Conservation (phyloP, 2,113 vertebrate species). For the Puntigrus tetrazona region DNA sequence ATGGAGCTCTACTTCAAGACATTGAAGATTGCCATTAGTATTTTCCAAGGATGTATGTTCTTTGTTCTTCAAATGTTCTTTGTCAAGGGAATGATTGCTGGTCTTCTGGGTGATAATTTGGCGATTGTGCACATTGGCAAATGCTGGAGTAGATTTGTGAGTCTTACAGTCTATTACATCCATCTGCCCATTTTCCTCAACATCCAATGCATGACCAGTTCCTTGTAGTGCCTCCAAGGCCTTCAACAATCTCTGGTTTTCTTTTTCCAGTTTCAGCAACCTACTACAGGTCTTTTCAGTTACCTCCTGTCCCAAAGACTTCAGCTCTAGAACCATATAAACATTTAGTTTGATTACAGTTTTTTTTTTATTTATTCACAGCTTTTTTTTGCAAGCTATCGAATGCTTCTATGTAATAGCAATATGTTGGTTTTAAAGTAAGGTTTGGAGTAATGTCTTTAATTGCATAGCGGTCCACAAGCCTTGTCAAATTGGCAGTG, state of each 20-base stretch:
- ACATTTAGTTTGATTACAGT: neutral
- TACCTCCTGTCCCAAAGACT: conserved; percentile 94
- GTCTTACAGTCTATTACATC: conserved; percentile 82
- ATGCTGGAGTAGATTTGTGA: conserved; percentile 88
- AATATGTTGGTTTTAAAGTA: neutral
- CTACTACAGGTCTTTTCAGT: conserved; percentile 93
- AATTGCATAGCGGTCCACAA: neutral
- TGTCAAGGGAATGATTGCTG: conserved; percentile 94
- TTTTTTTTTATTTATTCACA: neutral
- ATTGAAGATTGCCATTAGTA: conserved; percentile 93
- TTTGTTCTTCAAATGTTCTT: conserved; percentile 89
- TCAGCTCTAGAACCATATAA: conserved; percentile 75
- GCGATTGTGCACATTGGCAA: conserved; percentile 89
- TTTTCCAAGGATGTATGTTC: conserved; percentile 96
- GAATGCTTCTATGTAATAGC: neutral
- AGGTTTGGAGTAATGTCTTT: neutral
- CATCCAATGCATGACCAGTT: conserved; percentile 49
- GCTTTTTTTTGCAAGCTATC: neutral
- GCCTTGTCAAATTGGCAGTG: neutral
- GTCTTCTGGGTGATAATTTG: conserved; percentile 77
- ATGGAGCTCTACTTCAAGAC: conserved; percentile 90
- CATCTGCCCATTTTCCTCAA: neutral
- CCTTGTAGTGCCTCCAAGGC: conserved; percentile 88
- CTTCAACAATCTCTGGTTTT: conserved; percentile 93
- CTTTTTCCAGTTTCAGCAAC: conserved; percentile 93